phyloP scores from a whole-genome alignment of 2,797 vertebrate species.

The Molossus alvarezi region DNA sequence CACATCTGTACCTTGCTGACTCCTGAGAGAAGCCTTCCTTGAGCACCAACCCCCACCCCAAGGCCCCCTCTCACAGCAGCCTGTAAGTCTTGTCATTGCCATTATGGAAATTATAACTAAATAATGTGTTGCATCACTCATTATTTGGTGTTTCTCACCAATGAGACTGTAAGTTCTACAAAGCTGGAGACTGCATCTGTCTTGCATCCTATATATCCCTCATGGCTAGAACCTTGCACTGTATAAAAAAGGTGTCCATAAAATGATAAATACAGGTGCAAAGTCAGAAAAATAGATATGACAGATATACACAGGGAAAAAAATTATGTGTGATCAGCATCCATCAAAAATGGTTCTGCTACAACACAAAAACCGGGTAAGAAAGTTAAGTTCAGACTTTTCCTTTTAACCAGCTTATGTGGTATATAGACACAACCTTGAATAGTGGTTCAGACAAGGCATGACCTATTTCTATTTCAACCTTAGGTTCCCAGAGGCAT shows the following conservation, averaged over 20 bases:
- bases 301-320: neutral
- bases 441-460: neutral
- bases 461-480: neutral
- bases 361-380: neutral
- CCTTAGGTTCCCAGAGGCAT: neutral
- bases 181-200: neutral
- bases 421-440: neutral
- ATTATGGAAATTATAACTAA: neutral
- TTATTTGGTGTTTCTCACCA: neutral
- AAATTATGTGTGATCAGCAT: neutral
- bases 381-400: neutral
- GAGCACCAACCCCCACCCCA: neutral
- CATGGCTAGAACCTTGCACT: neutral
- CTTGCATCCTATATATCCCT: neutral
- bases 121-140: neutral
- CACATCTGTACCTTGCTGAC: neutral
- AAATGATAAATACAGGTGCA: neutral
- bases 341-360: constrained; percentile 12
- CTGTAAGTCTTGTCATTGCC: neutral
- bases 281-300: neutral
- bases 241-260: neutral
- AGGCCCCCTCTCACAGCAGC: neutral
- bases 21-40: neutral
- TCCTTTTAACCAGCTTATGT: neutral
- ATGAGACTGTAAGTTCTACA: neutral